These are phyloP conservation scores for Phoebastria nigripes DNA, from an alignment of 2,797 vertebrate species.

Conservation along the genomic window DNA sequence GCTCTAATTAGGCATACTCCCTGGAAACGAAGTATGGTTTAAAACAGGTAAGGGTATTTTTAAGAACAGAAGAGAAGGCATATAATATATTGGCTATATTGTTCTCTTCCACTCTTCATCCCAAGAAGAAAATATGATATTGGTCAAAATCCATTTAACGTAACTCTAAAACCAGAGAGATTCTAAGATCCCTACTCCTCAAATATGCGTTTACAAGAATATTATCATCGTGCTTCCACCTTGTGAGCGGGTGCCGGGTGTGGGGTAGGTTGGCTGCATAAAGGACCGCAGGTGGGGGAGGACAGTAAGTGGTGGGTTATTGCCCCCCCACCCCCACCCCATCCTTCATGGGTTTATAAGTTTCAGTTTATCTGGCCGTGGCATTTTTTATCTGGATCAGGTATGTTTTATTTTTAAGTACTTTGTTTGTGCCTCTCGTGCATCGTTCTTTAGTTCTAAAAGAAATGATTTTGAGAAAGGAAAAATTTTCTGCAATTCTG, in stretches of 20 bases:
- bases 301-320: too few species aligned
- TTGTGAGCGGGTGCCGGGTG: background rate
- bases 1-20: background rate
- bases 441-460: background rate
- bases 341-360: fast-evolving
- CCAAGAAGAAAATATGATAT: background rate
- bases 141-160: background rate
- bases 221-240: background rate
- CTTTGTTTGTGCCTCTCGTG: background rate
- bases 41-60: background rate
- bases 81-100: background rate
- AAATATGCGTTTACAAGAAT: background rate
- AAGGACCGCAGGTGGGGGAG: background rate
- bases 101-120: background rate
- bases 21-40: background rate
- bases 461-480: background rate
- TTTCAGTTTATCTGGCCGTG: background rate
- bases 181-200: background rate
- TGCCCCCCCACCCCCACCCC: background rate
- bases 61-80: background rate
- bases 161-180: background rate
- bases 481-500: background rate
- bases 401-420: background rate
- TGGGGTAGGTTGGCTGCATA: background rate
- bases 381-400: background rate